phyloP scores from a whole-genome alignment of 2,113 vertebrate genomes.

The Phaethornis superciliosus region DNA sequence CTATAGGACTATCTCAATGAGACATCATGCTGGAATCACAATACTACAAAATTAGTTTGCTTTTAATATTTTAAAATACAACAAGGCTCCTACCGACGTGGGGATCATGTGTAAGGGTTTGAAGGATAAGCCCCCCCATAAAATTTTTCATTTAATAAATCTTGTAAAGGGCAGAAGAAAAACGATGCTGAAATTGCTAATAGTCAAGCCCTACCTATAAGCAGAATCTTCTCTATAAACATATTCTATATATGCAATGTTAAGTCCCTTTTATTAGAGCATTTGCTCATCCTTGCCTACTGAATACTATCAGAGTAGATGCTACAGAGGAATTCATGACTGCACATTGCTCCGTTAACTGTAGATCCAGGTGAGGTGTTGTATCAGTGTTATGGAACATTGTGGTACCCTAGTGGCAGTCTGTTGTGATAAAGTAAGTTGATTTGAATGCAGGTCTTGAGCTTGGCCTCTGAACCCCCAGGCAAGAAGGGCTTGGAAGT shows the following conservation, averaged over 20 bases:
- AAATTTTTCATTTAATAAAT: slow-evolving; percentile 50
- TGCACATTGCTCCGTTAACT: slow-evolving; percentile 52
- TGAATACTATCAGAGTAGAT: slow-evolving; percentile 63
- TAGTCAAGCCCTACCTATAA: slow-evolving; percentile 70
- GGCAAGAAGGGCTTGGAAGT: slow-evolving; percentile 73
- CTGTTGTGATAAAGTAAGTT: slow-evolving; percentile 66
- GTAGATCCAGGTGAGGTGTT: slow-evolving; percentile 58
- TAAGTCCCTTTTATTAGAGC: slow-evolving; percentile 65
- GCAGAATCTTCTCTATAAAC: slow-evolving; percentile 66
- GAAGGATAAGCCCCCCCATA: neutral
- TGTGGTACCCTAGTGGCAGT: slow-evolving; percentile 70
- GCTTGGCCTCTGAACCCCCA: slow-evolving; percentile 73
- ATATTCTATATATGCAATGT: slow-evolving; percentile 66
- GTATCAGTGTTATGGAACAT: slow-evolving; percentile 57
- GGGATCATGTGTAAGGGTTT: slow-evolving; percentile 34
- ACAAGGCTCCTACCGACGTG: slow-evolving; percentile 59
- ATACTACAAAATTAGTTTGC: slow-evolving; percentile 63
- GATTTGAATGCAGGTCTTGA: slow-evolving; percentile 71
- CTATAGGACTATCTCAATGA: slow-evolving; percentile 60
- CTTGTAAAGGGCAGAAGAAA: slow-evolving; percentile 66
- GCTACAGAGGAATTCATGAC: slow-evolving; percentile 50
- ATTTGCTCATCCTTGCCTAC: slow-evolving; percentile 68
- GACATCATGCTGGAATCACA: slow-evolving; percentile 67
- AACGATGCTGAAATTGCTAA: slow-evolving; percentile 61
- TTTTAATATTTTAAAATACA: slow-evolving; percentile 69